Evolutionary conservation across 2,113 vertebrate genomes (phyloP), one percentile per base, ranked within the genome.

Genomic region (Poeciliopsis prolifica): DNA sequence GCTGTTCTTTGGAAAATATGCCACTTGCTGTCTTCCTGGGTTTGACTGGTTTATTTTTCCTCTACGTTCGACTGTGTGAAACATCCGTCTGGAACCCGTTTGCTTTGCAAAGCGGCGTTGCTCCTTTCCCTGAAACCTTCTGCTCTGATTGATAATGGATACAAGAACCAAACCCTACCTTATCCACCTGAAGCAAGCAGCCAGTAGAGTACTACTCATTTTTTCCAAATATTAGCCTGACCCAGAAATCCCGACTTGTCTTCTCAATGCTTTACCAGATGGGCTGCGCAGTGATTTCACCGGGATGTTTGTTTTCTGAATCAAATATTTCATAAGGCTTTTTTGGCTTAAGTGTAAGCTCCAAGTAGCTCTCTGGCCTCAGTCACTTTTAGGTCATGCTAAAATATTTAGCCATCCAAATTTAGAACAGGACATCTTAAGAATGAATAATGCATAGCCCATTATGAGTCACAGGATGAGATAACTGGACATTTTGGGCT

Each of bases 211-310:
- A 82, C 9, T 3, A 89, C 89, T 93, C 90, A 92, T 85, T 91
- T 94, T 33, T 92, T 93, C 93, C 91, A 92, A 92, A 93, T 93
- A 92, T 92, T 92, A 91, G 85, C 84, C 85, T 93, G 89, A 94
- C 91, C 92, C 83, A 93, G 91, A 93, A 93, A 92, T 92, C 88
- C 74, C 86, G 66, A 73, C 85, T 85, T 89, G 83, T 91, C 82
- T 90, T 91, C 90, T 87, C 84, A 48, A 19, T 48, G 17, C 89
- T 87, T 80, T 76, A 89, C 85, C 86, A 84, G 83, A 82, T 81
- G 72, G 61, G 66, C 70, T 64, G 61, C 68, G 62, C 75, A 69
- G 67, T 80, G 73, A 84, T 85, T 88, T 88, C 77, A 82, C 65
- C 69, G 65, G 48, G 12, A 84, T 77, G 80, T 74, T 86, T 73